Evolutionary conservation across 2,888 invertebrate species (phyloP).

Genomic region (Vesta saturnalis): DNA sequence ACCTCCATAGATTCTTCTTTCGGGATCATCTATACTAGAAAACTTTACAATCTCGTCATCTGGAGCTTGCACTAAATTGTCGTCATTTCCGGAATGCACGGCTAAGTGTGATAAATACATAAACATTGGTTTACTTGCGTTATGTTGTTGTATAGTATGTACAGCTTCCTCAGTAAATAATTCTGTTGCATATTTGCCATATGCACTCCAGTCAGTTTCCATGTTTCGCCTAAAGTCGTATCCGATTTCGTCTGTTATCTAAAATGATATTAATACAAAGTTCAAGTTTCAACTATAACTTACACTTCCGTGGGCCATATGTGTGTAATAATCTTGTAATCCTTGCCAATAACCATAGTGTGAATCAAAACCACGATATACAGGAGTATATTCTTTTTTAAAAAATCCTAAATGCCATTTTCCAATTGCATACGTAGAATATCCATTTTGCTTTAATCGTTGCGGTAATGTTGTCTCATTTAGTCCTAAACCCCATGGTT

Average conservation of each 20-base stretch:
- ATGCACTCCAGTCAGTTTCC: constrained; percentile 65
- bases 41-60: constrained; percentile 75
- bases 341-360: constrained; percentile 90
- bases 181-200: constrained; percentile 72
- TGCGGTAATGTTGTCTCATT: constrained; percentile 67
- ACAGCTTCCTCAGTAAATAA: constrained; percentile 75
- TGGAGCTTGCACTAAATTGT: constrained; percentile 77
- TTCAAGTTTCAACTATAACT: constrained; percentile 42
- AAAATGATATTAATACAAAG: constrained; percentile 6
- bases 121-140: constrained; percentile 68
- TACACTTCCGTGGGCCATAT: constrained; percentile 65
- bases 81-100: constrained; percentile 73
- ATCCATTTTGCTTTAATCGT: constrained; percentile 74
- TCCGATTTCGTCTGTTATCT: constrained; percentile 62
- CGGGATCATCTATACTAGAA: constrained; percentile 71
- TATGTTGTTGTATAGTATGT: constrained; percentile 67
- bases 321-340: constrained; percentile 81
- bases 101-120: constrained; percentile 76
- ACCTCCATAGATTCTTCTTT: constrained; percentile 77
- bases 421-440: constrained; percentile 80
- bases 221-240: constrained; percentile 73
- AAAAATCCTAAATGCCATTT: constrained; percentile 91
- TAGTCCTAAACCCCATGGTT: constrained; percentile 78
- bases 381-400: constrained; percentile 75
- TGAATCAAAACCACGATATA: constrained; percentile 79